phyloP scores from a whole-genome alignment of 2,113 vertebrate genomes.

The Misgurnus anguillicaudatus region DNA sequence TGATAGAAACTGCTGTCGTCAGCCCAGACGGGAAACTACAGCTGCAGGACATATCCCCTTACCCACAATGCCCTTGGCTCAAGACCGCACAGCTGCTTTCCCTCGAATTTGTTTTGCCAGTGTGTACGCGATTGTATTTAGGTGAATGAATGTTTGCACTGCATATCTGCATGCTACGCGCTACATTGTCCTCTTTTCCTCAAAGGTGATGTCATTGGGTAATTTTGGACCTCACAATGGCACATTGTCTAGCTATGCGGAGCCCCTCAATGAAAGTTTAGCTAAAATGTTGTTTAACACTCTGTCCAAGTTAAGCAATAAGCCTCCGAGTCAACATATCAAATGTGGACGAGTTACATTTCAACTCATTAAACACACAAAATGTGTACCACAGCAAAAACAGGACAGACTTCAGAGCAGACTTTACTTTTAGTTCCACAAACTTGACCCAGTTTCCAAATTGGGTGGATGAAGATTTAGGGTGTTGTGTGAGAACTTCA shows the following conservation, averaged over 20 bases:
- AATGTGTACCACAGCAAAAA: neutral
- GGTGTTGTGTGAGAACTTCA: slow-evolving; percentile 47
- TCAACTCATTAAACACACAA: neutral
- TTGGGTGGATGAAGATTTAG: slow-evolving; percentile 3
- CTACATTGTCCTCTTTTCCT: slow-evolving; percentile 65
- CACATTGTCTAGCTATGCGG: slow-evolving; percentile 63
- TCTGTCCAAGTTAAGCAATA: too few species aligned
- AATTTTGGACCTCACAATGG: slow-evolving; percentile 72
- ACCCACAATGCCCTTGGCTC: slow-evolving; percentile 64
- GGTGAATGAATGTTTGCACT: slow-evolving; percentile 61
- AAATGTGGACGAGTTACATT: neutral
- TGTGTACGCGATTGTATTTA: slow-evolving; percentile 34
- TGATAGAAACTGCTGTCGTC: slow-evolving; percentile 70
- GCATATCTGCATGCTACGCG: slow-evolving; percentile 61
- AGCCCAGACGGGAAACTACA: slow-evolving; percentile 73
- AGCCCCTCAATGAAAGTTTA: slow-evolving; percentile 44
- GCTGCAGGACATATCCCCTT: slow-evolving; percentile 74
- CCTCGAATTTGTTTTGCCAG: slow-evolving; percentile 47
- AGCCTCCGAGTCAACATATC: neutral
- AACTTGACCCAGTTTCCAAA: slow-evolving; percentile 32
- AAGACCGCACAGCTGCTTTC: slow-evolving; percentile 63
- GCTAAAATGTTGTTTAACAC: slow-evolving; percentile 3
- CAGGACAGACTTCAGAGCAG: neutral
- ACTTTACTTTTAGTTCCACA: slow-evolving; percentile 5
- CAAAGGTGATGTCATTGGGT: slow-evolving; percentile 65